Conservation (phyloP, 2,797 vertebrate genomes). For the Tadarida brasiliensis region DNA sequence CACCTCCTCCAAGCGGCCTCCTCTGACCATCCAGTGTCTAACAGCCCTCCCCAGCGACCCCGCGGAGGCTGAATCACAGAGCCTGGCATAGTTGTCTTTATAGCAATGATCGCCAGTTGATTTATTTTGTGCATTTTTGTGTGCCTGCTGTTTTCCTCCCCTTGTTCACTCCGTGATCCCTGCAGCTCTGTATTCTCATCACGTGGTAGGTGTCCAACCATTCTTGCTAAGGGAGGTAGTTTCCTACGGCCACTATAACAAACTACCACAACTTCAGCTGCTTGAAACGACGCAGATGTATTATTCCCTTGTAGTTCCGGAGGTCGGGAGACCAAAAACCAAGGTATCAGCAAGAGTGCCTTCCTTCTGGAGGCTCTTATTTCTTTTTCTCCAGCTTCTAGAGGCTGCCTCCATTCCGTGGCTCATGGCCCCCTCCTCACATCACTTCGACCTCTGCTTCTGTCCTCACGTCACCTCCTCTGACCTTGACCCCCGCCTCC, state of each 20-base stretch:
- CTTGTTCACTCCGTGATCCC: no score
- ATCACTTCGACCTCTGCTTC: not conserved
- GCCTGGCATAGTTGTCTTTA: not conserved
- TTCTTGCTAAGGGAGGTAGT: no score
- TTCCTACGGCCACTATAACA: not conserved
- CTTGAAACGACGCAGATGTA: not conserved
- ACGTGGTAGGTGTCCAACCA: not conserved
- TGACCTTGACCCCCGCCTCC: no score
- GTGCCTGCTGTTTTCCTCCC: not conserved
- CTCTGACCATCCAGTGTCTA: not conserved
- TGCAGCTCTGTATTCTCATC: not conserved
- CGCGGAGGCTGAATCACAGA: accelerated
- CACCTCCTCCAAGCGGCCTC: not conserved
- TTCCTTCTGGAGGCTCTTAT: not conserved
- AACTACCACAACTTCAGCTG: not conserved
- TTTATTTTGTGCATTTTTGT: not conserved
- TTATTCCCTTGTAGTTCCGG: not conserved
- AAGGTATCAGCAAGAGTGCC: not conserved
- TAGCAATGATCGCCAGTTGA: accelerated
- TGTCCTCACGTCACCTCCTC: no score
- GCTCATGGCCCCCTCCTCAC: not conserved
- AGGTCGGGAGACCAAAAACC: not conserved
- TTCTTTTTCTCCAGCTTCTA: no score
- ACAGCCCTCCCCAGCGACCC: accelerated
- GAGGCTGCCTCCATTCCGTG: not conserved